Percentiles rank a stretch among this genome's conserved stretches.
phyloP scores from a whole-genome alignment of 2,113 vertebrate species.

The Melospiza melodia region DNA sequence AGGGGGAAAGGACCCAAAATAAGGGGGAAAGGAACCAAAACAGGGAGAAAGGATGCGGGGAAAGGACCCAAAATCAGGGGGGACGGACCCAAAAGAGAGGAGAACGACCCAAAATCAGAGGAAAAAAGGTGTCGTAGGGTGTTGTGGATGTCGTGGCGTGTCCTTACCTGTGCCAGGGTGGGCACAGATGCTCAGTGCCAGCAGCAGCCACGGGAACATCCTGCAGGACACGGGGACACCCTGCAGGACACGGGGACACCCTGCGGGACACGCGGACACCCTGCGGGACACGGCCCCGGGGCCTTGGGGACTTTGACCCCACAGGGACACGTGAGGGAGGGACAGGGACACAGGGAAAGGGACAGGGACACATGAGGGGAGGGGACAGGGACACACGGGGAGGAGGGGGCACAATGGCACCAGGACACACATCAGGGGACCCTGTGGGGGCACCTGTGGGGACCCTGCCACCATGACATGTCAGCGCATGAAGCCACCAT shows the following conservation, averaged over 20 bases:
- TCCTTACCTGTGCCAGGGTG: not conserved
- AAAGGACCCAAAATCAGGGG: no score
- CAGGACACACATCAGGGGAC: no score
- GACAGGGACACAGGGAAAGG: not conserved
- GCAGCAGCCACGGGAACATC: not conserved
- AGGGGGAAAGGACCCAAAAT: not conserved
- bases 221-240: not conserved
- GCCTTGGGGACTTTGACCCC: not conserved
- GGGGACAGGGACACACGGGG: not conserved
- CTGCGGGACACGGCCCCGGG: fast-evolving
- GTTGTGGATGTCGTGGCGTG: fast-evolving
- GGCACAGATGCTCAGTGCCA: not conserved
- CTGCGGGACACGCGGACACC: not conserved
- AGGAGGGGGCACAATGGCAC: not conserved
- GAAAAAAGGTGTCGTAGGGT: fast-evolving
- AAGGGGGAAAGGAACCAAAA: fast-evolving
- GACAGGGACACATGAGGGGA: not conserved
- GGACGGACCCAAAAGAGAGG: not conserved
- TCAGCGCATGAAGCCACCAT: not conserved
- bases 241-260: not conserved
- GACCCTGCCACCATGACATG: fast-evolving
- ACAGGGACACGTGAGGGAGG: not conserved
- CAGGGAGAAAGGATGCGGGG: fast-evolving
- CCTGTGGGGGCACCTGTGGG: no score
- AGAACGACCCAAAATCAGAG: not conserved